phyloP scores from a whole-genome alignment of 2,797 vertebrate species.

The Sebastes cheni region DNA sequence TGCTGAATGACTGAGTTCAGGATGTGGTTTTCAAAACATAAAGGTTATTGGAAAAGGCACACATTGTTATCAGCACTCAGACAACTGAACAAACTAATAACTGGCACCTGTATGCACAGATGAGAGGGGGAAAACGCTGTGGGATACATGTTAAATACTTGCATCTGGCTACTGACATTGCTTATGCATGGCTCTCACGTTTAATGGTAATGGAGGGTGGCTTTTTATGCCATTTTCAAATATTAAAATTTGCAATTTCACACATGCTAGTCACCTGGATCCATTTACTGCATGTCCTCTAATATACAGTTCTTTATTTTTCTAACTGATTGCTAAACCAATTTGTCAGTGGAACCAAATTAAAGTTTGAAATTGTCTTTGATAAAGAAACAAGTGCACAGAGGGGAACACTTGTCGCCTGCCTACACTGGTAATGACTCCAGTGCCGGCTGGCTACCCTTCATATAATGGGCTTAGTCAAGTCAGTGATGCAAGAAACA shows the following conservation, averaged over 20 bases:
- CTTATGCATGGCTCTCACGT: not conserved
- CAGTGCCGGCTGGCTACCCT: not conserved
- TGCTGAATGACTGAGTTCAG: slow-evolving; percentile 46
- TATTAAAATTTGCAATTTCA: not conserved
- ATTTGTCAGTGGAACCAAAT: not conserved
- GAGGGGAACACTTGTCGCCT: not conserved
- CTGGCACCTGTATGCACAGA: not conserved
- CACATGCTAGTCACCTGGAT: not conserved
- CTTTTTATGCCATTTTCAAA: not conserved
- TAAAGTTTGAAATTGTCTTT: not conserved
- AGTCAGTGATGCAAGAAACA: slow-evolving; percentile 14
- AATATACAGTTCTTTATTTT: not conserved
- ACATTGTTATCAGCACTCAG: not conserved
- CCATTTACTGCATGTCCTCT: not conserved
- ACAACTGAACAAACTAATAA: slow-evolving; percentile 14
- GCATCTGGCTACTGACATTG: not conserved
- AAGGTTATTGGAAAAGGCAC: slow-evolving; percentile 35
- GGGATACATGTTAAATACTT: not conserved
- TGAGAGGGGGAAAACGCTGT: not conserved
- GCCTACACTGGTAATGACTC: slow-evolving; percentile 10
- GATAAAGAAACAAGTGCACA: slow-evolving; percentile 4
- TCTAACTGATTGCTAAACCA: not conserved
- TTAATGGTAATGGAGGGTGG: not conserved
- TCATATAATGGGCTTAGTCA: slow-evolving; percentile 15
- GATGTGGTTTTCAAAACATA: slow-evolving; percentile 31